Conservation (phyloP, 2,797 vertebrate genomes). For the Mormyrus hasselquistii region DNA sequence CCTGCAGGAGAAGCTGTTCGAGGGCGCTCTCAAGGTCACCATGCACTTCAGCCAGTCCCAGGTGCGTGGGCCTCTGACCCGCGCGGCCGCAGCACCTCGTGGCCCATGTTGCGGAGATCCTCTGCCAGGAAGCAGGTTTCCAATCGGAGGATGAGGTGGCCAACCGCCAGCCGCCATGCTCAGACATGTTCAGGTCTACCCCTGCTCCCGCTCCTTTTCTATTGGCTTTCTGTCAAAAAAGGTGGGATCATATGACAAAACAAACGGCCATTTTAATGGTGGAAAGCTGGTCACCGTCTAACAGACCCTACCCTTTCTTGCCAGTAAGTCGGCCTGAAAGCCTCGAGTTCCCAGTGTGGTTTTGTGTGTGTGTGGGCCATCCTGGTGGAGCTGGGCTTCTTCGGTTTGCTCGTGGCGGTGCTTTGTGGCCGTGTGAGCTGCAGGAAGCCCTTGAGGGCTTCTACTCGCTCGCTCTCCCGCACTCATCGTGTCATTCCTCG, state of each 20-base stretch:
- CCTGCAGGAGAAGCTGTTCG: constrained; percentile 66
- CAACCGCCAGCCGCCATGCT: neutral
- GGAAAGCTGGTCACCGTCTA: neutral
- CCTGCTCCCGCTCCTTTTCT: neutral
- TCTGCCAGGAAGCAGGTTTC: neutral
- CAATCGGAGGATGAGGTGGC: neutral
- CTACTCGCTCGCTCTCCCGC: neutral
- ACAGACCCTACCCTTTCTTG: neutral
- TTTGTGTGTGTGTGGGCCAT: neutral
- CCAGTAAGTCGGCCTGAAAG: neutral
- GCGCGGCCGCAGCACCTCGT: neutral
- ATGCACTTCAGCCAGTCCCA: constrained; percentile 90
- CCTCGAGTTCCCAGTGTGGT: neutral
- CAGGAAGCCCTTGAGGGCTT: neutral
- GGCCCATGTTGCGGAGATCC: neutral
- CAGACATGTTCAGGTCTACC: neutral
- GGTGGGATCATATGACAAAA: neutral
- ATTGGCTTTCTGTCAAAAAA: neutral
- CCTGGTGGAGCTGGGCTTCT: neutral
- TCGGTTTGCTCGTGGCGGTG: neutral
- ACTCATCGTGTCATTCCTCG: neutral
- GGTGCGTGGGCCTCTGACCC: constrained; percentile 51
- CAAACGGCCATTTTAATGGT: neutral
- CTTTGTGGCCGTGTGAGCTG: neutral
- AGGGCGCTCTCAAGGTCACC: constrained; percentile 79